Evolutionary conservation across 2,797 vertebrate genomes (phyloP), one percentile per base, ranked within the genome.

Genomic region (Alauda arvensis): DNA sequence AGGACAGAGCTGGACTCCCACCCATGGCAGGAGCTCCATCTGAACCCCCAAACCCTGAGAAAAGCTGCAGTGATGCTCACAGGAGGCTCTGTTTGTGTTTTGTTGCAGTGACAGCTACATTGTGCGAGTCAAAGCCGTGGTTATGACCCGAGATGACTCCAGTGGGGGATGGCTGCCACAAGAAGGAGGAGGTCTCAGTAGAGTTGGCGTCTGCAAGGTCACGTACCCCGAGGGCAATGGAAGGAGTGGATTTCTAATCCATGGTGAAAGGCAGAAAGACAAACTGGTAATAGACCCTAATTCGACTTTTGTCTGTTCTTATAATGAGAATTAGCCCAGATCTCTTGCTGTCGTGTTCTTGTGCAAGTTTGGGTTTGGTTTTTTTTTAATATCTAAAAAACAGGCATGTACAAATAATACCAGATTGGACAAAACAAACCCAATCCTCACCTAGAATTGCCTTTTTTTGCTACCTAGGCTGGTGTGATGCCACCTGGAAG

Each of bases 71-170:
- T 57, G 84, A 82, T 85, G 85, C 87, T 96, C 48, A 95, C 93
- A 31, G 85, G 91, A 90, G 9, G 59, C 84, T 92, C 83, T 88
- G 83, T 77, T 94, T 91, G 91, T 83, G 89, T 93, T 83, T 91
- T 83, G 18, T 97, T 95, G 83, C 97, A 99, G 99, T 99, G 99
- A 99, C 98, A 99, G 98, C 98, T 99, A 99, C 98, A 99, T 99
- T 94, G 99, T 99, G 97, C 98, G 99, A 97, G 99, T 99, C 96
- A 99, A 99, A 98, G 99, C 99, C 88, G 99, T 99, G 98, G 99
- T 99, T 97, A 99, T 99, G 99, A 99, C 98, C 96, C 98, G 99
- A 97, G 99, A 99, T 97, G 99, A 99, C 98, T 99, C 99, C 82
- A 99, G 98, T 88, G 99, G 99, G 62, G 99, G 99, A 96, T 99